Percentiles rank a stretch among this genome's conserved stretches.
Conservation (phyloP, 2,888 invertebrate species). For the Chloromyia formosa region DNA sequence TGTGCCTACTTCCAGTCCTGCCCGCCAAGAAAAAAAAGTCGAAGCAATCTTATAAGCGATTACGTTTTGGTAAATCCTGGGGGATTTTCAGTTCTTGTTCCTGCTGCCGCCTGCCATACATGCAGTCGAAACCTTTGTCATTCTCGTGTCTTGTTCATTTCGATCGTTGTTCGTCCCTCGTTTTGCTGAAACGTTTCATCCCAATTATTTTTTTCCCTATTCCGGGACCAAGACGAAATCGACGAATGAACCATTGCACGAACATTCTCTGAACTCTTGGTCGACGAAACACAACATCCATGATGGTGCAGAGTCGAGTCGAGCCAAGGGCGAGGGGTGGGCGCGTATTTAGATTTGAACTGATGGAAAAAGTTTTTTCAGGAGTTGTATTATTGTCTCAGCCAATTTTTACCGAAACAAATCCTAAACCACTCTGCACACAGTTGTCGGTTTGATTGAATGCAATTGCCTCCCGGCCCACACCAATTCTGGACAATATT, state of each 20-base stretch:
- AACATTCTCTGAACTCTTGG: not conserved
- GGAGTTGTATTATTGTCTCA: conserved; percentile 50
- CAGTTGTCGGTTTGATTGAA: conserved; percentile 50
- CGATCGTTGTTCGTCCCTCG: not conserved
- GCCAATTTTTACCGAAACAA: conserved; percentile 51
- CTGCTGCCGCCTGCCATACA: not conserved
- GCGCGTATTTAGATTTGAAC: conserved; percentile 27
- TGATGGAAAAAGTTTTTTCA: conserved; percentile 49
- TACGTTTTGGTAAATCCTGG: conserved; percentile 53
- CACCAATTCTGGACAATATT: conserved; percentile 23
- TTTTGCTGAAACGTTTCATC: not conserved
- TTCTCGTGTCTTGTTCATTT: conserved; percentile 2
- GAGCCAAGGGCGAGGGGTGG: not conserved
- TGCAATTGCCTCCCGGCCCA: conserved; percentile 48
- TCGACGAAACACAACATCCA: not conserved
- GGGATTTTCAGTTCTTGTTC: conserved; percentile 49
- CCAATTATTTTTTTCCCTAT: conserved; percentile 17
- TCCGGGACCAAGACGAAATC: not conserved
- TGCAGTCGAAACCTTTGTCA: conserved; percentile 16
- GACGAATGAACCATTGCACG: not conserved
- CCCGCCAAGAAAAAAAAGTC: conserved; percentile 42
- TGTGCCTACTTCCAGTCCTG: conserved; percentile 26
- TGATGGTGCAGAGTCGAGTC: not conserved
- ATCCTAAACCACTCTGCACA: conserved; percentile 47
- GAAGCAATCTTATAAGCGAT: conserved; percentile 55